These are phyloP conservation scores for Spongilla lacustris DNA, from an alignment of 37 sponge, comb jelly and placozoan genomes.

Conservation along the genomic window DNA sequence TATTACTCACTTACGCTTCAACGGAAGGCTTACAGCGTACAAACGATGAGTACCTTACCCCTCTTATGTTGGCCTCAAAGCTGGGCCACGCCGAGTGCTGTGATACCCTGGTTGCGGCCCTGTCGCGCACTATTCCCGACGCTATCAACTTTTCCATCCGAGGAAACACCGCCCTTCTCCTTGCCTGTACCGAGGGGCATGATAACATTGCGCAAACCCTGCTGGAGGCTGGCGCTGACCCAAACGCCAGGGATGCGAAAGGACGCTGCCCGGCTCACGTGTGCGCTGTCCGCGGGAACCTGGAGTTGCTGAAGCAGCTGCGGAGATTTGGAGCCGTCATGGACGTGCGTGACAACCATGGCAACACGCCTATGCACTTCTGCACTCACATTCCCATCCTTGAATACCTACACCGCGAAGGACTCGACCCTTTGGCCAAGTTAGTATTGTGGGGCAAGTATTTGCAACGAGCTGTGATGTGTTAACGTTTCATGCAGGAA, in stretches of 20 bases:
- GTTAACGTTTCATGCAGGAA: slow-evolving; percentile 2
- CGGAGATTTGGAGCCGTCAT: neutral
- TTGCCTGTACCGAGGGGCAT: slow-evolving; percentile 15
- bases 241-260: slow-evolving; percentile 3
- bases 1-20: neutral
- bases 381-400: neutral
- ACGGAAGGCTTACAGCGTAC: neutral
- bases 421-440: slow-evolving; percentile 5
- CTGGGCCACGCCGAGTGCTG: neutral
- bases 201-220: neutral
- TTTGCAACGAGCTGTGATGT: too few relatives aligned
- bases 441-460: neutral
- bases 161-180: neutral
- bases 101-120: neutral
- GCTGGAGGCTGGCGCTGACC: slow-evolving; percentile 27
- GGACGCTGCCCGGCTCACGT: slow-evolving; percentile 20
- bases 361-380: slow-evolving; percentile 21
- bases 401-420: slow-evolving; percentile 14
- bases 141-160: neutral
- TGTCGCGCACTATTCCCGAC: neutral
- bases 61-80: slow-evolving; percentile 6
- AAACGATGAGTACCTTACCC: neutral
- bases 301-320: slow-evolving; percentile 18
- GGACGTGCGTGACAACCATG: neutral
- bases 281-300: neutral